These are phyloP conservation scores for Lithosia quadra DNA, from an alignment of 2,888 invertebrate genomes.

Conservation along the genomic window DNA sequence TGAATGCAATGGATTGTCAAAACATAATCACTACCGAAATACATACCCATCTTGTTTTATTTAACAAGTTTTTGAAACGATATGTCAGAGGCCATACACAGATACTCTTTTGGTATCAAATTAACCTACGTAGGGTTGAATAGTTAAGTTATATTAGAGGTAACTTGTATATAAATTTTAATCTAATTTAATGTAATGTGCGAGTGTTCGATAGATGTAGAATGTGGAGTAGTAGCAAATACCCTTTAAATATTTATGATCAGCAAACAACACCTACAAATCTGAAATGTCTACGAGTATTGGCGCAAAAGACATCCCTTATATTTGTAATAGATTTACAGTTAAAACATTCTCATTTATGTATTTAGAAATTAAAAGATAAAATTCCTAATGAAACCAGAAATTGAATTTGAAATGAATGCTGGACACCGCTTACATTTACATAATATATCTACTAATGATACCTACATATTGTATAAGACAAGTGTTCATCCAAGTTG, in stretches of 20 bases:
- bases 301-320: constrained; percentile 25
- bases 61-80: constrained; percentile 43
- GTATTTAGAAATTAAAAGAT: constrained; percentile 10
- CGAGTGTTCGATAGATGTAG: constrained; percentile 86
- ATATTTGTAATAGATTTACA: constrained; percentile 40
- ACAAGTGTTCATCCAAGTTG: constrained; percentile 83
- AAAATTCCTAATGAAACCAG: constrained; percentile 36
- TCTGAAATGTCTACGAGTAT: constrained; percentile 20
- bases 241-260: constrained; percentile 66
- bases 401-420: constrained; percentile 30
- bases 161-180: constrained; percentile 86
- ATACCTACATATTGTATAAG: constrained; percentile 61
- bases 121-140: constrained; percentile 69
- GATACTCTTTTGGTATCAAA: constrained; percentile 67
- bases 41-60: constrained; percentile 42
- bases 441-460: constrained; percentile 53
- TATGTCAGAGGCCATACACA: constrained; percentile 75
- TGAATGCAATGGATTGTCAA: constrained; percentile 49
- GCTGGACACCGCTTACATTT: constrained; percentile 47
- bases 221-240: constrained; percentile 78
- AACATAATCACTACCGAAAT: constrained; percentile 54
- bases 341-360: constrained; percentile 21
- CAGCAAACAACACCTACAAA: constrained; percentile 43
- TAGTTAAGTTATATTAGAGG: constrained; percentile 77
- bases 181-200: constrained; percentile 83